Conservation (phyloP, 2,888 invertebrate species). For the Folsomia manolachei region DNA sequence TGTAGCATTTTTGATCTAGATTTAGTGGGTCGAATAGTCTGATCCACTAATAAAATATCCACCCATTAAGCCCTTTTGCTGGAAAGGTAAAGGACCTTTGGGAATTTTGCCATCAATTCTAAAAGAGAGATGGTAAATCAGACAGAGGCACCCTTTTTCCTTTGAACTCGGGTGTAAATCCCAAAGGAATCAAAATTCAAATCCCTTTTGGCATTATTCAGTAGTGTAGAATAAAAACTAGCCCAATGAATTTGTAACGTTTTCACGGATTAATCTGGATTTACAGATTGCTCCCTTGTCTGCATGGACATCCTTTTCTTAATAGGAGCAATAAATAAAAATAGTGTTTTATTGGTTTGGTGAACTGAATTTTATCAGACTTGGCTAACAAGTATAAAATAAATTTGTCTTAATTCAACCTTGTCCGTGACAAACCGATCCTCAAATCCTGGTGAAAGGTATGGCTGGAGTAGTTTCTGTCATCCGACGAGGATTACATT, state of each 20-base stretch:
- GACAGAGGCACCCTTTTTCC: no score
- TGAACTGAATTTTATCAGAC: not conserved
- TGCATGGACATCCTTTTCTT: no score
- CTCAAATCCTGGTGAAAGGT: not conserved
- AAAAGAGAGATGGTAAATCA: no score
- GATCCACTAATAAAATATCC: no score
- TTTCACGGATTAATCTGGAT: conserved; percentile 37
- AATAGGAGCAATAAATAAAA: not conserved
- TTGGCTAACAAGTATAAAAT: not conserved
- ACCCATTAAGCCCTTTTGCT: not conserved
- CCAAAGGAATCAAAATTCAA: conserved; percentile 1
- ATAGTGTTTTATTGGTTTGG: not conserved
- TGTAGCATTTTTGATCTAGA: no score
- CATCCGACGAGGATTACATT: not conserved
- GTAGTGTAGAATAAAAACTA: not conserved
- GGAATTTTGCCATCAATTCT: not conserved
- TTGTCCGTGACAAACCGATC: not conserved
- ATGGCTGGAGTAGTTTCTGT: not conserved
- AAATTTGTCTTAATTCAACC: not conserved
- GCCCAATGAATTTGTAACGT: conserved; percentile 26
- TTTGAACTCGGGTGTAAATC: conserved; percentile 8
- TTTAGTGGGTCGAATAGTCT: no score
- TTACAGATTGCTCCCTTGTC: not conserved
- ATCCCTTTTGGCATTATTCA: not conserved
- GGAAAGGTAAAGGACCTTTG: conserved; percentile 9